Evolutionary conservation across 2,113 vertebrate genomes (phyloP).

Genomic region (Pygoscelis antarcticus): DNA sequence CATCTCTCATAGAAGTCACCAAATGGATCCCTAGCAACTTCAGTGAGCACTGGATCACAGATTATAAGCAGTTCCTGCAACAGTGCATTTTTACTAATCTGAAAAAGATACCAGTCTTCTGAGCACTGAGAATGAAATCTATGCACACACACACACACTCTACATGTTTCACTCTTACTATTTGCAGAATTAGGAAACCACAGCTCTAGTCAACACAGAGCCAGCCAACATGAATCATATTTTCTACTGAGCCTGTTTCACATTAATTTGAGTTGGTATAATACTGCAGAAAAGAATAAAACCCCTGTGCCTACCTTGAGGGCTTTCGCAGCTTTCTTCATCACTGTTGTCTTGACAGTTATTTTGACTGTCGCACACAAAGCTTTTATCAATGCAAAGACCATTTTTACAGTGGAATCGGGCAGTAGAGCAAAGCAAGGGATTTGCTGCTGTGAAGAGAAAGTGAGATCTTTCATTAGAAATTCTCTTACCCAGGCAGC

Average conservation of each 20-base stretch:
- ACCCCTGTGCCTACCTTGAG: constrained; percentile 80
- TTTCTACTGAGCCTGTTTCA: neutral
- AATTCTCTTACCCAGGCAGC: neutral
- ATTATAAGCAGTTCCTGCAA: neutral
- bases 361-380: constrained; percentile 93
- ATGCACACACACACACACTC: neutral
- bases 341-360: constrained; percentile 98
- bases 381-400: constrained; percentile 95
- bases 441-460: constrained; percentile 85
- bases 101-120: neutral
- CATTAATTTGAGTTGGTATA: neutral
- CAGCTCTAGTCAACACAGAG: neutral
- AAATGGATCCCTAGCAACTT: neutral
- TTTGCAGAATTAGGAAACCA: neutral
- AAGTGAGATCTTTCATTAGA: constrained; percentile 7
- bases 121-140: neutral
- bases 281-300: neutral
- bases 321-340: constrained; percentile 90
- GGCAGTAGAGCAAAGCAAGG: constrained; percentile 90
- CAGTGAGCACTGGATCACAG: neutral
- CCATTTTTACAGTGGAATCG: constrained; percentile 96
- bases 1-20: neutral
- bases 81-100: neutral
- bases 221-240: neutral
- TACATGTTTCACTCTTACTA: neutral